phyloP scores from a whole-genome alignment of 1,140 invertebrate genomes.

The Berghia stephanieae region DNA sequence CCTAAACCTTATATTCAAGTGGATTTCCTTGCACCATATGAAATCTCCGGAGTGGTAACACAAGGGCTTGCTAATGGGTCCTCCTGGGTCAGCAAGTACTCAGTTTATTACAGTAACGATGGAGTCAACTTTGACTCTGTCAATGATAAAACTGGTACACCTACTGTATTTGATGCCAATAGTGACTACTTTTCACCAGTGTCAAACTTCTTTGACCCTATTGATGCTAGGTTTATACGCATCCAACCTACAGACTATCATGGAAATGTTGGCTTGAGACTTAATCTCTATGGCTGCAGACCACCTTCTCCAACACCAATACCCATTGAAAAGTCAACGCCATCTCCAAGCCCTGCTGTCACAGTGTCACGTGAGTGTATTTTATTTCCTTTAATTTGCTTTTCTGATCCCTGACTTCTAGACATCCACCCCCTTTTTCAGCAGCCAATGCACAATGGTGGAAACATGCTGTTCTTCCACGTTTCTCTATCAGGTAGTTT shows the following conservation, averaged over 20 bases:
- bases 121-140: background rate
- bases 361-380: background rate
- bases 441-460: background rate
- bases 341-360: slow-evolving; percentile 5
- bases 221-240: slow-evolving; percentile 49
- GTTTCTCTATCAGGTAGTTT: too few relatives aligned
- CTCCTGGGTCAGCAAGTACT: slow-evolving; percentile 1
- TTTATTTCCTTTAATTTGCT: background rate
- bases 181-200: background rate
- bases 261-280: slow-evolving; percentile 46
- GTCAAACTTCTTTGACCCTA: slow-evolving; percentile 1
- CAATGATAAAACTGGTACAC: background rate
- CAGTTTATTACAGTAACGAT: background rate
- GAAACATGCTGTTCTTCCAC: too few relatives aligned
- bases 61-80: slow-evolving; percentile 65
- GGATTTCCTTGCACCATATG: slow-evolving; percentile 78
- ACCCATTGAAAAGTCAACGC: slow-evolving; percentile 24
- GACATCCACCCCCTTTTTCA: background rate
- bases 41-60: slow-evolving; percentile 81
- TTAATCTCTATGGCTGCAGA: slow-evolving; percentile 53
- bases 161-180: background rate
- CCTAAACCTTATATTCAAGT: slow-evolving; percentile 52
- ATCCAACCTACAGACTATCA: slow-evolving; percentile 53
- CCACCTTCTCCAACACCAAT: slow-evolving; percentile 42
- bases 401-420: background rate